phyloP scores from a whole-genome alignment of 2,113 vertebrate genomes.

The Miniopterus natalensis region DNA sequence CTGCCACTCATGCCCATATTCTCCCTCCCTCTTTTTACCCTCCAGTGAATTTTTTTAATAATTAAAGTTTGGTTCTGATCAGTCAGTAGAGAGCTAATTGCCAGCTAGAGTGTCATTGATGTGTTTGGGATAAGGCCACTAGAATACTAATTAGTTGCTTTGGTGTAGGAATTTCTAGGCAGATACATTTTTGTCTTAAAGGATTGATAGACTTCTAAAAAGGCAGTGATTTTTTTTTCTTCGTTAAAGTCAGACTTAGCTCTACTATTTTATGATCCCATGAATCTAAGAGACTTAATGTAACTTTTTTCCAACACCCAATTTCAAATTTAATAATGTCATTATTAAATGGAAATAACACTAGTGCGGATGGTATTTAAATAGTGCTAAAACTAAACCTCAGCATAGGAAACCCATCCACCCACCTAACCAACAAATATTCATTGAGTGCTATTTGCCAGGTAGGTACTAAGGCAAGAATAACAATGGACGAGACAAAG shows the following conservation, averaged over 20 bases:
- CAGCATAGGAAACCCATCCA: neutral
- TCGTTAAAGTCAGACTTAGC: conserved; percentile 2
- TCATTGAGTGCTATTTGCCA: neutral
- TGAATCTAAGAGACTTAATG: neutral
- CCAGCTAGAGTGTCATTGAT: neutral
- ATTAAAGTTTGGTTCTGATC: conserved; percentile 37
- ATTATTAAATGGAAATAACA: neutral
- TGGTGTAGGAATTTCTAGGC: conserved; percentile 51
- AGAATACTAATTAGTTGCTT: neutral
- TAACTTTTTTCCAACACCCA: neutral
- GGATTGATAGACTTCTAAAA: conserved; percentile 8
- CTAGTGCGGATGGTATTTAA: conserved; percentile 5
- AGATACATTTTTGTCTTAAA: conserved; percentile 24
- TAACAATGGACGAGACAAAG: neutral
- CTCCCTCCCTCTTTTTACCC: neutral
- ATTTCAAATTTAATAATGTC: conserved; percentile 24
- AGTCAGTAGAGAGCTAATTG: conserved; percentile 1
- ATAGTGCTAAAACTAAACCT: neutral
- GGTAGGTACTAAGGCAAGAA: neutral
- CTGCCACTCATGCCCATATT: neutral
- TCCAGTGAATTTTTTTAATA: neutral
- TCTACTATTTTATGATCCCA: neutral
- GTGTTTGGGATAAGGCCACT: neutral
- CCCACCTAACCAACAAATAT: neutral
- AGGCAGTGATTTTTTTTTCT: neutral